phyloP scores from a whole-genome alignment of 2,113 vertebrate genomes.

The Mustela nigripes region DNA sequence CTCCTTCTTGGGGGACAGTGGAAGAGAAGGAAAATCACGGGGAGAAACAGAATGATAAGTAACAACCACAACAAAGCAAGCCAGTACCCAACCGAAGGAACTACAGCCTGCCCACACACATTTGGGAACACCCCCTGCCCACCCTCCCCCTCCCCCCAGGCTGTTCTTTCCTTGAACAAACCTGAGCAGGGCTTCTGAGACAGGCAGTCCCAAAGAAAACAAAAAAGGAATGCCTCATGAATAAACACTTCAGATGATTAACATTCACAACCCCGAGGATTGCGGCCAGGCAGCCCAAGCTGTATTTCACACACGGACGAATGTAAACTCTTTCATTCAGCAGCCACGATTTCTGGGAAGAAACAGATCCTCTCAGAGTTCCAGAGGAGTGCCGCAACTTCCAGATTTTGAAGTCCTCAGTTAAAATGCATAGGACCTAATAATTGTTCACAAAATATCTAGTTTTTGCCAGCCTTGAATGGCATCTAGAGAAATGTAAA shows the following conservation, averaged over 20 bases:
- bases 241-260: slow-evolving; percentile 39
- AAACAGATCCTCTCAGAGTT: neutral
- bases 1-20: neutral
- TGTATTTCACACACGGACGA: neutral
- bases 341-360: slow-evolving; percentile 12
- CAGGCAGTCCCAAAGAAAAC: slow-evolving; percentile 49
- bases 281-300: neutral
- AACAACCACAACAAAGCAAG: neutral
- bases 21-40: neutral
- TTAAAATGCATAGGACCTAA: neutral
- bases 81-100: neutral
- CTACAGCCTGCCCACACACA: neutral
- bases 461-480: neutral
- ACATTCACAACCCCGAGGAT: neutral
- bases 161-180: neutral
- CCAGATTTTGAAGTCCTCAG: neutral
- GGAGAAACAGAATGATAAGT: neutral
- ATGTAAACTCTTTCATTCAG: neutral
- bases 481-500: neutral
- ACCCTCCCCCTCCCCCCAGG: too few relatives aligned
- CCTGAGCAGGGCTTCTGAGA: neutral
- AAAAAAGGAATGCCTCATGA: slow-evolving; percentile 5
- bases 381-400: neutral
- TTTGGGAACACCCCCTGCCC: neutral
- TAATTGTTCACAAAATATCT: neutral